Conservation (phyloP, 2,888 invertebrate species). For the Masnerella sp. region DNA sequence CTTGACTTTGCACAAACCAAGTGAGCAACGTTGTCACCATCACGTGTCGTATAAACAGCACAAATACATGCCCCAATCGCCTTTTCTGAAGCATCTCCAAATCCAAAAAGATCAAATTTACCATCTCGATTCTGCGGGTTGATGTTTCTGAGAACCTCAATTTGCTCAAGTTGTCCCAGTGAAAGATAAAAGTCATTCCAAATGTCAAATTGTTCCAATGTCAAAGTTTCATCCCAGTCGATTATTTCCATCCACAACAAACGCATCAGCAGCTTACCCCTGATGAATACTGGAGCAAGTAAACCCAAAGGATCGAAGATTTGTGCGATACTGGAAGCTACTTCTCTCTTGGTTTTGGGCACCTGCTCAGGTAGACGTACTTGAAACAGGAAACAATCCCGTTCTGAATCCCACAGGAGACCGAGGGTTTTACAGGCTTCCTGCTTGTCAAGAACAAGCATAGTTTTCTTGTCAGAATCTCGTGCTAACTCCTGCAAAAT, state of each 20-base stretch:
- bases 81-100: conserved; percentile 60
- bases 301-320: neutral
- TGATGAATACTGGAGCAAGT: neutral
- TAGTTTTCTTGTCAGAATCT: too few relatives aligned
- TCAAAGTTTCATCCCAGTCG: neutral
- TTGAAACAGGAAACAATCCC: neutral
- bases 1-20: conserved; percentile 12
- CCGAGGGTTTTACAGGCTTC: conserved; percentile 5
- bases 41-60: neutral
- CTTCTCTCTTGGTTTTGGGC: neutral
- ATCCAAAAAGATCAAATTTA: conserved; percentile 54
- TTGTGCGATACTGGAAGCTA: neutral
- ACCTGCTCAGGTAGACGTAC: too few relatives aligned
- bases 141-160: neutral
- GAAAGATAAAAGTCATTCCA: conserved; percentile 5
- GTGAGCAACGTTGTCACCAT: neutral
- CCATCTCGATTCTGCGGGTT: neutral
- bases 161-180: neutral
- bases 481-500: neutral
- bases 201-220: neutral
- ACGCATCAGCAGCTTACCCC: neutral
- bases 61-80: conserved; percentile 64
- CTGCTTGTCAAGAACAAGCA: too few relatives aligned
- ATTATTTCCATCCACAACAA: neutral
- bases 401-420: neutral